phyloP scores from a whole-genome alignment of 2,797 vertebrate species.

The Acanthopagrus latus region DNA sequence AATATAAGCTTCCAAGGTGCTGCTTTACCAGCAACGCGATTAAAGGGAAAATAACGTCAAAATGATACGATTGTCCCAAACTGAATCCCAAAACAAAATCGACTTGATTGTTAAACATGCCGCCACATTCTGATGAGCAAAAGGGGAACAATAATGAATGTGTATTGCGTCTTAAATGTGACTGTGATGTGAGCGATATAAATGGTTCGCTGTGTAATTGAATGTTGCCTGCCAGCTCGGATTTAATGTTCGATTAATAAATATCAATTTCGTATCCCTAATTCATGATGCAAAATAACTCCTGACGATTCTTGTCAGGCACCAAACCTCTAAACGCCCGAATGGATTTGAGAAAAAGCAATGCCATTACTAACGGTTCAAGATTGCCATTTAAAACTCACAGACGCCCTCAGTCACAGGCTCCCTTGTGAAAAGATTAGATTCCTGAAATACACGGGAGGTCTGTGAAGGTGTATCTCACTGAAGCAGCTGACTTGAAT shows the following conservation, averaged over 20 bases:
- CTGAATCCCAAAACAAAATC: constrained; percentile 36
- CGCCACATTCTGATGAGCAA: constrained; percentile 4
- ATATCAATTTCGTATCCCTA: constrained; percentile 39
- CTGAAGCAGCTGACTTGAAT: constrained; percentile 23
- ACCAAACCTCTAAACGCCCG: constrained; percentile 27
- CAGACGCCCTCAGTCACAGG: constrained; percentile 2
- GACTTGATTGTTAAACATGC: constrained; percentile 35
- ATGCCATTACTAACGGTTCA: constrained; percentile 40
- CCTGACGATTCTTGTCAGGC: constrained; percentile 32
- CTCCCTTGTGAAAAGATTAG: constrained; percentile 29
- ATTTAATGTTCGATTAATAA: constrained; percentile 41
- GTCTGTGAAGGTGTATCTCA: constrained; percentile 14
- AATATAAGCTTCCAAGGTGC: constrained; percentile 26
- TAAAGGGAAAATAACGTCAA: not conserved
- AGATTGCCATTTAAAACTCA: constrained; percentile 48
- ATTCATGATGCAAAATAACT: constrained; percentile 49
- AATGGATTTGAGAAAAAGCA: constrained; percentile 35
- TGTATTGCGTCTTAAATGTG: constrained; percentile 6
- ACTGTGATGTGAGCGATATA: constrained; percentile 35
- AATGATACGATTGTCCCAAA: constrained; percentile 31
- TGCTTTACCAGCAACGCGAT: constrained; percentile 22
- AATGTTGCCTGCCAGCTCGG: constrained; percentile 38
- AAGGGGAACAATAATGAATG: constrained; percentile 21
- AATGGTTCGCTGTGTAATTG: constrained; percentile 36
- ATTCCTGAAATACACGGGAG: constrained; percentile 36